Conservation (phyloP, 2,797 vertebrate genomes). For the Coregonus ussuriensis region DNA sequence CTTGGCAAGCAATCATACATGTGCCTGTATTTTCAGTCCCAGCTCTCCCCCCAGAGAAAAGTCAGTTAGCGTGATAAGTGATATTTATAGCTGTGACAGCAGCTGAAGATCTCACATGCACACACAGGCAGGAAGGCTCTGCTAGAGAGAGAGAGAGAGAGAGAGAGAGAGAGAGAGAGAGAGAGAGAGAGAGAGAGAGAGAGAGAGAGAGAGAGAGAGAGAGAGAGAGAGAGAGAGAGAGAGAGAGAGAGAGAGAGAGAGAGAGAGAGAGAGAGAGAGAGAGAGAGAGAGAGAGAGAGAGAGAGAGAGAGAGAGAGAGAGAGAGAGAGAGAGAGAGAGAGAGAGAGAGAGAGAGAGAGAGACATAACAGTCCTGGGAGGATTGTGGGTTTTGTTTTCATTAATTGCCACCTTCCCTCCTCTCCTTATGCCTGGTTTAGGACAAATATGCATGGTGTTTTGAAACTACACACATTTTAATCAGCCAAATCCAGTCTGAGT, state of each 20-base stretch:
- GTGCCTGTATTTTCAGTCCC: slow-evolving; percentile 42
- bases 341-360: slow-evolving; percentile 24
- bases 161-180: slow-evolving; percentile 25
- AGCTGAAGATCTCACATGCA: slow-evolving; percentile 42
- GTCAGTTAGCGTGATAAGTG: slow-evolving; percentile 69
- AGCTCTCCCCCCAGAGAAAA: slow-evolving; percentile 46
- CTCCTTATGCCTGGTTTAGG: slow-evolving; percentile 3
- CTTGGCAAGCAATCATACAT: slow-evolving; percentile 66
- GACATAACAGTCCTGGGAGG: not conserved
- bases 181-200: slow-evolving; percentile 26
- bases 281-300: slow-evolving; percentile 33
- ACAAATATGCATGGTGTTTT: not conserved
- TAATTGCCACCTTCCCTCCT: slow-evolving; percentile 53
- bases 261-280: slow-evolving; percentile 30
- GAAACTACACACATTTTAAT: not conserved
- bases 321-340: slow-evolving; percentile 23
- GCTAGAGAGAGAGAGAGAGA: slow-evolving; percentile 34
- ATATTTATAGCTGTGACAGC: slow-evolving; percentile 71
- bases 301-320: slow-evolving; percentile 25
- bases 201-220: slow-evolving; percentile 26
- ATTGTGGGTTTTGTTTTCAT: slow-evolving; percentile 59
- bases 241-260: slow-evolving; percentile 29
- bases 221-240: slow-evolving; percentile 27
- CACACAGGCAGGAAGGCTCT: slow-evolving; percentile 39
- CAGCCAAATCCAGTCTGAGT: not conserved